Percentiles rank a stretch among this genome's conserved stretches.
Conservation (phyloP, 2,113 vertebrate species). For the Alces alces region DNA sequence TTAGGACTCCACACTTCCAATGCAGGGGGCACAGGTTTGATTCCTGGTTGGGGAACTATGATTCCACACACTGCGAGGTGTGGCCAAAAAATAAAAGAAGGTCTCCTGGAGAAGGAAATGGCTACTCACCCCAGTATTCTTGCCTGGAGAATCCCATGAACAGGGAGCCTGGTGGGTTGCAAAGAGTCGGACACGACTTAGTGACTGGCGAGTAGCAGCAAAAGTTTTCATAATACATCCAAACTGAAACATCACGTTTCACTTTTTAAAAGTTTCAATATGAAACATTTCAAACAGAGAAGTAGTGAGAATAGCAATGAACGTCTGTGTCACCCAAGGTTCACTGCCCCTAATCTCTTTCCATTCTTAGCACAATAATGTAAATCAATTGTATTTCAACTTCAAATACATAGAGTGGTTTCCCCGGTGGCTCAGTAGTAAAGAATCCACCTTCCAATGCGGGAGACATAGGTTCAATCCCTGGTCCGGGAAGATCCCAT, state of each 20-base stretch:
- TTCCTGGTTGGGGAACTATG: background rate
- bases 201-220: background rate
- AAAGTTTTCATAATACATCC: background rate
- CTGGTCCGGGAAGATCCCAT: background rate
- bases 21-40: background rate
- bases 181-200: background rate
- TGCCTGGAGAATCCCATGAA: background rate
- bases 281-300: background rate
- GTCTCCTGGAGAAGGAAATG: background rate
- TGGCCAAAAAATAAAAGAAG: background rate
- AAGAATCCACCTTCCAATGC: background rate
- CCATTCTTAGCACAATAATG: background rate
- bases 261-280: background rate
- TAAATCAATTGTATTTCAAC: background rate
- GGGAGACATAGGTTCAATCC: background rate
- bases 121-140: background rate
- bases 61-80: accelerated
- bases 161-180: background rate
- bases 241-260: background rate
- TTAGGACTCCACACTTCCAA: background rate
- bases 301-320: background rate
- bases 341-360: background rate
- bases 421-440: background rate
- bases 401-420: background rate
- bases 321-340: accelerated